Evolutionary conservation across 1,140 invertebrate genomes (phyloP), one percentile per base, ranked within the genome.

Genomic region (Schlechtendalia chinensis): DNA sequence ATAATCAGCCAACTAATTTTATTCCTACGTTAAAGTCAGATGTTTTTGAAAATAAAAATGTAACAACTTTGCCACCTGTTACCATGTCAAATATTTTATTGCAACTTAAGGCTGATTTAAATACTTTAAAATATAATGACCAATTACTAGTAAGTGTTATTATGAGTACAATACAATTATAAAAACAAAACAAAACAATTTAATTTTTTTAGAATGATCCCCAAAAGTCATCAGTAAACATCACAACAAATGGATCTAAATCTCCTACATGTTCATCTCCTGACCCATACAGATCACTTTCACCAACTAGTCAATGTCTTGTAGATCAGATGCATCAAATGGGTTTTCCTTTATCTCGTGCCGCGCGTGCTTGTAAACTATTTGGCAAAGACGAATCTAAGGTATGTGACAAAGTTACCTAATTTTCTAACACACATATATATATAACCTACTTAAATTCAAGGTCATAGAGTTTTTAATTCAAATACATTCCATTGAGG

Each of bases 361-460:
- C 93, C 1, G 90, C 92, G 8, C 89, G 92, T 82, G 91, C 93
- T 17, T 91, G 93, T 83, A 88, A 89, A 82, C 86, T 90, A 71
- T 87, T 94, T 79, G 93, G 93, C 82, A 88, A 90, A 82, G 92
- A 95, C 87, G 92, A 95, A 86, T 94, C 94, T 86, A 94, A 94
- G 89, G 93, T 95, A 84, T 87, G 86, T 80, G 4, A 63, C 8
- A 11, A 72, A 63, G 1, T 77, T 80, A 56, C 53, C 8, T 67
- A 39, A 39, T 22, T 12, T 22, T 58, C 24, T 17, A 14, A 39
- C 16, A 45, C 5, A 29, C 22, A 22, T 82, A 1, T 24, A 53
- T 29, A 14, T 47, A 5, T 74, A 39, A 39, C 32, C 8, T 39
- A 54, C n/a, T 22, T n/a, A 29, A 54, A 53, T 75, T 84, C 0